Conservation (phyloP, 1,140 invertebrate species). For the Hyposmocoma kahamanoa region DNA sequence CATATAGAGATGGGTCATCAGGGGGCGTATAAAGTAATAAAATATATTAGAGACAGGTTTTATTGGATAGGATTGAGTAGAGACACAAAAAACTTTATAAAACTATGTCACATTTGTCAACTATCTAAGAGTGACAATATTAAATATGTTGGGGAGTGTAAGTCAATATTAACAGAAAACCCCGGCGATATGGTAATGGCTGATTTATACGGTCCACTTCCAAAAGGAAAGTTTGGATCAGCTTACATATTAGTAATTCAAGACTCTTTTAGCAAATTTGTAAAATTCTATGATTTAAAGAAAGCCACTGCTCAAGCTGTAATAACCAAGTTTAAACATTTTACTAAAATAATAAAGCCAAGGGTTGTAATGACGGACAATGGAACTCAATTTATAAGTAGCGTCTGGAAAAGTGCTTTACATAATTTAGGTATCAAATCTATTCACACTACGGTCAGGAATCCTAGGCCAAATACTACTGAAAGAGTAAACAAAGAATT, state of each 20-base stretch:
- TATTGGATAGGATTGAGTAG: constrained; percentile 27
- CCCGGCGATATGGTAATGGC: too few relatives aligned
- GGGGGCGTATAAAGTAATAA: constrained; percentile 30
- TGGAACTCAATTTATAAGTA: constrained; percentile 19
- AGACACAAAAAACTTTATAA: constrained; percentile 20
- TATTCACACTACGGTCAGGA: constrained; percentile 26
- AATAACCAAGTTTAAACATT: constrained; percentile 16
- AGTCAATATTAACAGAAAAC: constrained; percentile 18
- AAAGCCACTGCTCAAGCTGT: constrained; percentile 23
- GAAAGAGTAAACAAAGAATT: constrained; percentile 36
- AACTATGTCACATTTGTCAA: constrained; percentile 20
- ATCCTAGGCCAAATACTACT: constrained; percentile 32
- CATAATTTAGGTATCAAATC: constrained; percentile 13
- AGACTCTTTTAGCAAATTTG: constrained; percentile 39
- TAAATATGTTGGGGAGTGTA: constrained; percentile 14
- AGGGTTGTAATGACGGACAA: constrained; percentile 21
- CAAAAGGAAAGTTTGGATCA: constrained; percentile 15
- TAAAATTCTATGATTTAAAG: constrained; percentile 33
- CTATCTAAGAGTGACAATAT: constrained; percentile 13
- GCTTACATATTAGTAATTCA: constrained; percentile 36
- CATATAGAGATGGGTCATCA: constrained; percentile 40
- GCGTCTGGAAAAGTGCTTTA: constrained; percentile 7
- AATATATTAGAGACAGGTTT: constrained; percentile 27
- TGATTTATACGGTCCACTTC: constrained; percentile 38
- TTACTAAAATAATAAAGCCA: constrained; percentile 10